These are phyloP conservation scores for Palythoa heliodiscus DNA, from an alignment of 92 coral and sea anemone species.

Conservation along the genomic window DNA sequence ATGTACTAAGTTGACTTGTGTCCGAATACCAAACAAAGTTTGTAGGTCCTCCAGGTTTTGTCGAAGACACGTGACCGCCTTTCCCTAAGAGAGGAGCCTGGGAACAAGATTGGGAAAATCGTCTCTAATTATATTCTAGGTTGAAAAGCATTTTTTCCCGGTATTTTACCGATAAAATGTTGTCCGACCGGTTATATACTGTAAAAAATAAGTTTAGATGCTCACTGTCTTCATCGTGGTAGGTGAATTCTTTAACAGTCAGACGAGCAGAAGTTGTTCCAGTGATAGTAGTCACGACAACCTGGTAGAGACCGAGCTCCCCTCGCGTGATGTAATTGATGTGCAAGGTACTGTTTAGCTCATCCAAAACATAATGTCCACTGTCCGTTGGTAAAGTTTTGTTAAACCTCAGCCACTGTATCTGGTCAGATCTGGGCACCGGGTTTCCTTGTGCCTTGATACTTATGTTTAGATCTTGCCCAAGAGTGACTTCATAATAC, in stretches of 20 bases:
- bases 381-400: background rate
- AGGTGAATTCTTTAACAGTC: conserved; percentile 6
- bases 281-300: conserved; percentile 13
- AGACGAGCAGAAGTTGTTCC: conserved; percentile 10
- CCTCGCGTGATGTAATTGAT: conserved; percentile 25
- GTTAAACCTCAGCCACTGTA: conserved; percentile 27
- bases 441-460: conserved; percentile 31
- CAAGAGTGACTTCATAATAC: conserved; percentile 10
- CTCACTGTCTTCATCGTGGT: conserved; percentile 21
- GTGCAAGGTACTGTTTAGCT: conserved; percentile 17
- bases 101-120: too few species aligned
- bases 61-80: too few species aligned
- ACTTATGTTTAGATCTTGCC: conserved; percentile 14
- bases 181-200: background rate
- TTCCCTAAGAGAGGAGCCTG: too few species aligned
- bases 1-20: too few species aligned
- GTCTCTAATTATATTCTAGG: too few species aligned
- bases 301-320: conserved; percentile 26
- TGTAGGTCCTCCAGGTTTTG: too few species aligned
- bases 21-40: too few species aligned
- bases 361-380: background rate
- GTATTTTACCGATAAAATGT: too few species aligned
- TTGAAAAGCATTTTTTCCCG: too few species aligned
- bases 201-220: background rate
- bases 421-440: conserved; percentile 32